Base-by-base conservation (phyloP, 2,797 vertebrate genomes). In the Hydrolagus colliei region DNA sequence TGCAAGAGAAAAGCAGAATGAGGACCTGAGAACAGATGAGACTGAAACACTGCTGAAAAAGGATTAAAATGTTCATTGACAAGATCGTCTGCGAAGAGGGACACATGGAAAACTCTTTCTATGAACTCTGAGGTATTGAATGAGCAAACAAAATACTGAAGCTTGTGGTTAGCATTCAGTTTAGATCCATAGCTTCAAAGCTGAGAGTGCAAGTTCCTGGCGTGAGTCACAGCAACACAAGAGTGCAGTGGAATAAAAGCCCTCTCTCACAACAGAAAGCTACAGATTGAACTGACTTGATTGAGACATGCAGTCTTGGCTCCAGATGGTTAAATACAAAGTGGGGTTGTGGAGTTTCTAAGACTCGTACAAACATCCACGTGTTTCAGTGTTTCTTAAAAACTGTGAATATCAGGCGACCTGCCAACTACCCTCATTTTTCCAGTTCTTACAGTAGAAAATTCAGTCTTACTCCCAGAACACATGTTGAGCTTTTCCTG, bases 101-200 rank as follows among this genome's bases (percentile, higher is more conserved):
- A 27, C n/a, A 63, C 10, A 6, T 61, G 63, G 13, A 16, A 77
- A 77, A 77, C 61, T 18, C 75, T 61, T 61, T 22, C 52, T 10
- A 59, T 10, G 75, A 77, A 78, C 27, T 63, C 13, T 61, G 62
- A 20, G 11, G n/a, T 78, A 78, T 78, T 78, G 61, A 62, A 78
- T 63, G 59, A 78, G 59, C 76, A 78, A 78, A 78, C 59, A 78
- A 78, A 78, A 13, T 22, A 20, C 52, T 63, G 59, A 13, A 78
- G 76, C 7, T 13, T 4, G 20, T n/a, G 63, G 11, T 78, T 20
- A 6, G 41, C 41, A 22, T 78, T 27, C n/a, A 78, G 5, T 78
- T 63, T 52, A 78, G 61, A 63, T 62, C n/a, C 27, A 13, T n/a
- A 61, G 59, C 76, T 63, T 78, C 52, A 63, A 62, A 63, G 20